These are phyloP conservation scores for Pseudochaenichthys georgianus DNA, from an alignment of 2,797 vertebrate species.

Conservation along the genomic window DNA sequence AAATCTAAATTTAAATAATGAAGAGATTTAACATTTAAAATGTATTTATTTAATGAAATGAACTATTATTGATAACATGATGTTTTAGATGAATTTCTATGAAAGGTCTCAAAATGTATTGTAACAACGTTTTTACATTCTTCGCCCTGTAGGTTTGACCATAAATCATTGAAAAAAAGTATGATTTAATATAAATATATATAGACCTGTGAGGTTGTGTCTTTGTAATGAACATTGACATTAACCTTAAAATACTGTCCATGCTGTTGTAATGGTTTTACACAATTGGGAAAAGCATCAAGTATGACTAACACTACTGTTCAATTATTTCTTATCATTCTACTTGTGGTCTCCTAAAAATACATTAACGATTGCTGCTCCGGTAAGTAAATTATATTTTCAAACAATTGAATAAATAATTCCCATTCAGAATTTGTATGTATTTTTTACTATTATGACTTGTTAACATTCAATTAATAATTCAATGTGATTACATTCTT, in stretches of 20 bases:
- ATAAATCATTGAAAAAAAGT: background rate
- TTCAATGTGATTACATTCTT: background rate
- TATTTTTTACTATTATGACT: background rate
- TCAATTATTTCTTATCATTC: too few relatives aligned
- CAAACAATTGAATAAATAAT: background rate
- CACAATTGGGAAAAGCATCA: background rate
- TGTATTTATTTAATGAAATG: too few relatives aligned
- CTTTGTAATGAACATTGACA: background rate
- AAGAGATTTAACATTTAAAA: too few relatives aligned
- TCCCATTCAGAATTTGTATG: background rate
- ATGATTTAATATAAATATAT: background rate
- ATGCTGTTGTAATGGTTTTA: background rate
- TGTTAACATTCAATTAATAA: background rate
- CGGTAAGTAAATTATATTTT: background rate
- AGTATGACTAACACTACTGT: background rate
- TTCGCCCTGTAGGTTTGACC: too few relatives aligned
- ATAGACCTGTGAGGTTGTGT: background rate
- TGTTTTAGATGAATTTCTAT: too few relatives aligned
- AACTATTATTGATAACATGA: too few relatives aligned
- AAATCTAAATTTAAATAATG: too few relatives aligned
- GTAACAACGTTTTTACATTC: too few relatives aligned
- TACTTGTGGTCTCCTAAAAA: background rate
- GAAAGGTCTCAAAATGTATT: too few relatives aligned
- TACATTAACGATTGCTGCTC: background rate
- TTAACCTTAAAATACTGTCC: background rate